Conservation (phyloP, 2,113 vertebrate species). For the Boleophthalmus pectinirostris region DNA sequence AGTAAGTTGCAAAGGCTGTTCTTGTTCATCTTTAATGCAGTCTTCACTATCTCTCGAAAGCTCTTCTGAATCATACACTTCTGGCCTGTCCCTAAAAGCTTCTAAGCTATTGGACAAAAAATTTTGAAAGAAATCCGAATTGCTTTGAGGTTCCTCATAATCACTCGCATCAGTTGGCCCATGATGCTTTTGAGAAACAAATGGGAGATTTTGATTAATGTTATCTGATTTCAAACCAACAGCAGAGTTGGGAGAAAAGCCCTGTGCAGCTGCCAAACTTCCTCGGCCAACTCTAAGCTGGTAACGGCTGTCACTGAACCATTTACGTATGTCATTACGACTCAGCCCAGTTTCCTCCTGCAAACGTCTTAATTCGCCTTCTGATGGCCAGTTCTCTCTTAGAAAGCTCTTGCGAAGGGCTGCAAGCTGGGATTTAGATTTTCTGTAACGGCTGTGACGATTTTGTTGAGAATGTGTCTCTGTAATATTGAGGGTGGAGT, state of each 20-base stretch:
- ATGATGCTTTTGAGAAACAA: constrained; percentile 60
- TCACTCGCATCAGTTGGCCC: constrained; percentile 46
- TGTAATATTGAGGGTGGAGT: constrained; percentile 59
- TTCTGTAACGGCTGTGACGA: constrained; percentile 77
- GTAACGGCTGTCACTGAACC: constrained; percentile 83
- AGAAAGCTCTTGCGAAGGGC: constrained; percentile 77
- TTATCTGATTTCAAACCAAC: constrained; percentile 61
- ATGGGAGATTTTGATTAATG: constrained; percentile 69
- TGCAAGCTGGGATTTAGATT: constrained; percentile 78
- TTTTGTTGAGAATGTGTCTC: constrained; percentile 60
- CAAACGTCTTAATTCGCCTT: constrained; percentile 79
- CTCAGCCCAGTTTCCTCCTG: constrained; percentile 82
- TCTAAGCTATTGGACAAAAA: constrained; percentile 77
- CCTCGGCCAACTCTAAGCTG: constrained; percentile 76
- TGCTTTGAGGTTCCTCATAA: constrained; percentile 53
- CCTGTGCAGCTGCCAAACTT: constrained; percentile 63
- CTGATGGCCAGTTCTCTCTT: constrained; percentile 77
- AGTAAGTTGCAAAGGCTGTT: constrained; percentile 69
- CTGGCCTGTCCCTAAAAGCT: constrained; percentile 67
- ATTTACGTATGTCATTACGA: constrained; percentile 81
- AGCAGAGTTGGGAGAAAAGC: constrained; percentile 41
- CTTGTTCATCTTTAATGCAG: constrained; percentile 61
- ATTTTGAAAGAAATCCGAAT: constrained; percentile 75
- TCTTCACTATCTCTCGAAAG: constrained; percentile 59
- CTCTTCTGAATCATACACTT: constrained; percentile 53